These are phyloP conservation scores for Dicerorhinus sumatrensis DNA, from an alignment of 2,113 vertebrate genomes.

Conservation along the genomic window DNA sequence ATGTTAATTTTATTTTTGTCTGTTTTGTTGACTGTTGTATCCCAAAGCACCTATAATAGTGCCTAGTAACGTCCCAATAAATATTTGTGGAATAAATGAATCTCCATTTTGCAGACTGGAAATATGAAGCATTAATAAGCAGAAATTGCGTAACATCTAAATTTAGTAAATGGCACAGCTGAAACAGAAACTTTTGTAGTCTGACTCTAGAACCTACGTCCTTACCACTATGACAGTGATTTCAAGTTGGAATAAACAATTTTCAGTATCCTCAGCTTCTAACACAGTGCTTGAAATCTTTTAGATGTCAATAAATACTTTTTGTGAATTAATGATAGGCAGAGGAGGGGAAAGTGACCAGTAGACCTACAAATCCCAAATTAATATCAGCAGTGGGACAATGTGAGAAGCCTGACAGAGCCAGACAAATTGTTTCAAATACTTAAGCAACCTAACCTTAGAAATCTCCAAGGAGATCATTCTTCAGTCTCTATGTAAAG, in stretches of 20 bases:
- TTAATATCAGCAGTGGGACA: background rate
- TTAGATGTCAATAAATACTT: background rate
- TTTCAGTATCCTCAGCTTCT: background rate
- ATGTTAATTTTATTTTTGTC: background rate
- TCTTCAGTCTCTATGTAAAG: background rate
- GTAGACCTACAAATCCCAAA: background rate
- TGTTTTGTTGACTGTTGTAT: background rate
- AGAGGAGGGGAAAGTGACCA: background rate
- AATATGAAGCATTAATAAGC: conserved; percentile 13
- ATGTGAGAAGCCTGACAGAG: background rate
- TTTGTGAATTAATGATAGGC: background rate
- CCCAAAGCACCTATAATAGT: background rate
- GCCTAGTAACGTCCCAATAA: background rate
- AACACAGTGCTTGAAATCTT: background rate
- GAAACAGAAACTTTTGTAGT: background rate
- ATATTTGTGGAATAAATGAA: background rate
- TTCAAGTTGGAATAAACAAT: background rate
- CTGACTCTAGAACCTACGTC: background rate
- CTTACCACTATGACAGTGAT: background rate
- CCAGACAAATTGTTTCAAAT: background rate
- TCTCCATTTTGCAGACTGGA: background rate
- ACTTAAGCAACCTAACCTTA: background rate
- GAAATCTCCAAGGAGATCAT: background rate
- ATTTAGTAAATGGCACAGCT: background rate
- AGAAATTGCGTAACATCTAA: background rate